Evolutionary conservation across 2,113 vertebrate species (phyloP).

Genomic region (Solea solea): DNA sequence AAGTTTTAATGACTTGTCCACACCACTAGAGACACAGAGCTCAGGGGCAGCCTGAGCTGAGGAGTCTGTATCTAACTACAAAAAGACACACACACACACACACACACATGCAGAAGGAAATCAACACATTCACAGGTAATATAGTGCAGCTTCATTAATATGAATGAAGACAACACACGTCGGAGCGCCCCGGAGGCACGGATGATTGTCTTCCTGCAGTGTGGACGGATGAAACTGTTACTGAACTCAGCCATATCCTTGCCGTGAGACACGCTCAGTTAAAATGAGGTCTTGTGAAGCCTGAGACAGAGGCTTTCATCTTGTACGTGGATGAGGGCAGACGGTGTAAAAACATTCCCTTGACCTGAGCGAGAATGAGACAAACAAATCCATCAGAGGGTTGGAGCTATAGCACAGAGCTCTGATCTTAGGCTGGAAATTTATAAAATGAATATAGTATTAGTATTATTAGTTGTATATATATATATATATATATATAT

Average conservation of each 20-base stretch:
- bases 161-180: constrained; percentile 57
- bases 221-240: constrained; percentile 33
- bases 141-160: constrained; percentile 48
- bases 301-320: constrained; percentile 28
- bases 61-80: constrained; percentile 18
- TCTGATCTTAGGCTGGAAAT: no score
- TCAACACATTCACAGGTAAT: constrained; percentile 15
- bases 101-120: constrained; percentile 17
- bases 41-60: constrained; percentile 32
- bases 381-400: no score
- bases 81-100: constrained; percentile 33
- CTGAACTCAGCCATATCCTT: constrained; percentile 23
- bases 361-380: constrained; percentile 4
- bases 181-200: constrained; percentile 35
- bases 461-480: no score
- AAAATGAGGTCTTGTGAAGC: constrained; percentile 24
- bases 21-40: constrained; percentile 28
- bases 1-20: constrained; percentile 16
- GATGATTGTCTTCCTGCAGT: constrained; percentile 42
- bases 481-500: no score
- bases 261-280: constrained; percentile 9
- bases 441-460: no score
- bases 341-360: constrained; percentile 5
- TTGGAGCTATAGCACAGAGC: no score
- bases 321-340: constrained; percentile 17